phyloP scores from a whole-genome alignment of 2,113 vertebrate genomes.

The Onychostruthus taczanowskii region DNA sequence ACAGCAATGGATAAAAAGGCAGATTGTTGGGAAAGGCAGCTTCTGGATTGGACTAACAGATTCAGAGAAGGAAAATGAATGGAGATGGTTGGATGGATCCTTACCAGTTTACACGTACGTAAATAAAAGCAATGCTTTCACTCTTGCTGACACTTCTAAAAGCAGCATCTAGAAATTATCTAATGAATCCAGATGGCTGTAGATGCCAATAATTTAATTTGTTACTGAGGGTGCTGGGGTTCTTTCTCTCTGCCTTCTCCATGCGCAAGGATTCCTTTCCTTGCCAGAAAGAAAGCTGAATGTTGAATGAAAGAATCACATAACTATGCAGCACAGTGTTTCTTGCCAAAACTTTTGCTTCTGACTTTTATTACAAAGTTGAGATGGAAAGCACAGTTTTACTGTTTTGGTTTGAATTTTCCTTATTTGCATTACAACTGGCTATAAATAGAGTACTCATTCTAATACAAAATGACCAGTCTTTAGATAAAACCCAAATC shows the following conservation, averaged over 20 bases:
- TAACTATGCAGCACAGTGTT: neutral
- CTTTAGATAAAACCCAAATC: constrained; percentile 32
- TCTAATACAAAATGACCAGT: constrained; percentile 24
- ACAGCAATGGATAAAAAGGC: constrained; percentile 89
- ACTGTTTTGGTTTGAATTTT: neutral
- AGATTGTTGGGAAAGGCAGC: constrained; percentile 80
- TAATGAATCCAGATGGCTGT: neutral
- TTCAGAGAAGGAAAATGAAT: constrained; percentile 79
- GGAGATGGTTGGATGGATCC: constrained; percentile 91
- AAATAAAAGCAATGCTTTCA: neutral
- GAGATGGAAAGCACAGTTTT: neutral
- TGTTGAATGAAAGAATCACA: constrained; percentile 22
- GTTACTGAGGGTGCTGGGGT: neutral
- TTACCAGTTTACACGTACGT: constrained; percentile 85
- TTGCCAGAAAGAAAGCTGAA: constrained; percentile 25
- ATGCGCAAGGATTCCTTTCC: neutral
- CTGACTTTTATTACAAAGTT: neutral
- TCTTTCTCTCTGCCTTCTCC: neutral
- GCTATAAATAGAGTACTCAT: constrained; percentile 16
- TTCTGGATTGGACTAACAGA: constrained; percentile 96
- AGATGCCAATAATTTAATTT: neutral
- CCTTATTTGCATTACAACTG: constrained; percentile 20
- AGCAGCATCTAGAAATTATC: neutral
- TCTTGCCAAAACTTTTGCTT: neutral
- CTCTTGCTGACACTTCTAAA: neutral